A percentile compares a stretch with the other conserved stretches of the same genome.
phyloP scores from a whole-genome alignment of 2,797 vertebrate species.

The Passerculus sandwichensis region DNA sequence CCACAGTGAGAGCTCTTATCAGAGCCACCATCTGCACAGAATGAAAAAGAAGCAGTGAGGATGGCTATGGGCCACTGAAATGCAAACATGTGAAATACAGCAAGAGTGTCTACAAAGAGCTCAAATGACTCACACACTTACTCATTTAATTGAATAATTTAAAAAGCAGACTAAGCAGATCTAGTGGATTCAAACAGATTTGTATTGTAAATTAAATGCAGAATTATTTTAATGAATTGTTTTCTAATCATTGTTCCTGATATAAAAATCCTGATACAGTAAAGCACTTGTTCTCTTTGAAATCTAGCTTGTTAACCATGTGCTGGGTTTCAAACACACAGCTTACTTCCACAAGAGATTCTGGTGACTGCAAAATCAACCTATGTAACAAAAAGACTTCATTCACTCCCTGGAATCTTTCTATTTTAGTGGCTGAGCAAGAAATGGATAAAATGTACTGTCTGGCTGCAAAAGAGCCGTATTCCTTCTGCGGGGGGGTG shows the following conservation, averaged over 20 bases:
- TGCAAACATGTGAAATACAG: slow-evolving; percentile 24
- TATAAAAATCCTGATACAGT: background rate
- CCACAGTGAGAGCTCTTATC: slow-evolving; percentile 89
- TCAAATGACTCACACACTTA: background rate
- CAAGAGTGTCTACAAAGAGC: background rate
- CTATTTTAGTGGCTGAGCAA: slow-evolving; percentile 54
- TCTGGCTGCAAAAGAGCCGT: background rate
- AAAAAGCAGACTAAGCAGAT: slow-evolving; percentile 28
- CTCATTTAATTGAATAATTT: background rate
- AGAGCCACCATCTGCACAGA: slow-evolving; percentile 85
- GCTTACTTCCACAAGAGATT: slow-evolving; percentile 36
- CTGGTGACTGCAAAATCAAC: slow-evolving; percentile 7
- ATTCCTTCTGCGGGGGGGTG: background rate
- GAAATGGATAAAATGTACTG: slow-evolving; percentile 51
- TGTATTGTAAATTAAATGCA: background rate
- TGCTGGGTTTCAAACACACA: slow-evolving; percentile 25
- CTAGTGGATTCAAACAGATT: slow-evolving; percentile 1
- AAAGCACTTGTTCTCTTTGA: background rate
- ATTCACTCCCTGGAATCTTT: slow-evolving; percentile 30
- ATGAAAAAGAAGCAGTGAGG: slow-evolving; percentile 50
- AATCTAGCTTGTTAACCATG: slow-evolving; percentile 36
- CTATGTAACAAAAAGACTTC: slow-evolving; percentile 27
- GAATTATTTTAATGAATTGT: background rate
- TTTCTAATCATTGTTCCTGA: background rate
- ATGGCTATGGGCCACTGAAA: background rate